A percentile compares a stretch with the other conserved stretches of the same genome.
phyloP scores from a whole-genome alignment of 2,113 vertebrate species.

The Prionailurus viverrinus region DNA sequence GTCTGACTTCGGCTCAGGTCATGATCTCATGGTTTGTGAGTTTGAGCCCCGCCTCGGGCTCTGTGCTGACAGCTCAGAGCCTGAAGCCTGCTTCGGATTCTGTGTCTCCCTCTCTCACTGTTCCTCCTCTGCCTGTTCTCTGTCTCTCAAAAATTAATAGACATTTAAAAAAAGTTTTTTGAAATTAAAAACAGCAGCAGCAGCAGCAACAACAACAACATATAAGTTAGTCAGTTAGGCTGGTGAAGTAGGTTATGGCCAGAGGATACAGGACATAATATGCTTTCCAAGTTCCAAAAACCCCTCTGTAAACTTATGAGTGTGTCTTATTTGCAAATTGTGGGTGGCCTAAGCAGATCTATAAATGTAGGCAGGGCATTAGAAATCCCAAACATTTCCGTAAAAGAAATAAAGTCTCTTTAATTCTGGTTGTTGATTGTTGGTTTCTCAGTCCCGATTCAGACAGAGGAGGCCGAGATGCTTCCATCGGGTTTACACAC shows the following conservation, averaged over 20 bases:
- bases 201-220: no score
- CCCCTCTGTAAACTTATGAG: not conserved
- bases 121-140: no score
- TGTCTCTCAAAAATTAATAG: no score
- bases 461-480: not conserved
- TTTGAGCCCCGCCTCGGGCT: no score
- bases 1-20: no score
- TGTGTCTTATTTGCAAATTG: conserved; percentile 3
- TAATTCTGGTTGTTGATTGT: not conserved
- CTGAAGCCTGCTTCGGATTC: no score
- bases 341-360: not conserved
- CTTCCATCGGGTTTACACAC: not conserved
- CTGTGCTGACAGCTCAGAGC: no score
- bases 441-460: not conserved
- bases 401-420: conserved; percentile 14
- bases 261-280: not conserved
- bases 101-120: no score
- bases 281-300: not conserved
- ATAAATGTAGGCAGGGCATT: not conserved
- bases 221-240: not conserved
- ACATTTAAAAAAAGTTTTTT: no score
- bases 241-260: not conserved
- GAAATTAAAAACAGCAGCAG: no score
- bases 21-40: no score
- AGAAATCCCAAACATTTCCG: not conserved